Evolutionary conservation across 2,888 invertebrate species (phyloP), one percentile per base, ranked within the genome.

Genomic region (Tachina fera): DNA sequence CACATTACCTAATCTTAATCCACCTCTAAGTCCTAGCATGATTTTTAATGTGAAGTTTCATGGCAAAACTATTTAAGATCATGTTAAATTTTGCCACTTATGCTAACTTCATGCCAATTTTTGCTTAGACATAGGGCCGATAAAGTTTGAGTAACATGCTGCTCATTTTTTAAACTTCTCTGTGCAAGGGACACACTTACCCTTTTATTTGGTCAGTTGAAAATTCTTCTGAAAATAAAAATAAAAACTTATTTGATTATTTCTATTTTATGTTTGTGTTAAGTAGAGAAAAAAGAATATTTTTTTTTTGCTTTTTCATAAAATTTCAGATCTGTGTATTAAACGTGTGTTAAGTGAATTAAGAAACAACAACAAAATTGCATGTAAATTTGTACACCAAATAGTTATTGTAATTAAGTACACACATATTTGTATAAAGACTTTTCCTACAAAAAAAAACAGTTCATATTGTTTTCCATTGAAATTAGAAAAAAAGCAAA

Each of bases 291-390:
- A 16, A n/a, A n/a, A n/a, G n/a, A n/a, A 10, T 41, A 31, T 31
- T 58, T 39, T 58, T 58, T 16, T 14, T 56, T 10, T 63, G 43
- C 16, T 16, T 14, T 65, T 56, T 43, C 19, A 56, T n/a, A 39
- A 13, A 53, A 19, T 56, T 47, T 47, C 10, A 72, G 47, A 47
- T 75, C 53, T 51, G 43, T n/a, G 14, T 65, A 45, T 53, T 75
- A 65, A 75, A 47, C 45, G 51, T 81, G 60, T 68, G 31, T 4
- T 81, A 81, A 81, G 16, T 74, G 67, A 56, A 41, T 67, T 58
- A 67, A 9, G 2, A 56, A 43, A 56, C 3, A 31, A 31, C 2
- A 31, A 31, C 3, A 31, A 31, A 58, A 71, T 16, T 11, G 13
- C 4, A 43, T 31, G 4, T 31, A 53, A 39, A 11, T n/a, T 11